Conservation (phyloP, 1,140 invertebrate species). For the Mya arenaria region DNA sequence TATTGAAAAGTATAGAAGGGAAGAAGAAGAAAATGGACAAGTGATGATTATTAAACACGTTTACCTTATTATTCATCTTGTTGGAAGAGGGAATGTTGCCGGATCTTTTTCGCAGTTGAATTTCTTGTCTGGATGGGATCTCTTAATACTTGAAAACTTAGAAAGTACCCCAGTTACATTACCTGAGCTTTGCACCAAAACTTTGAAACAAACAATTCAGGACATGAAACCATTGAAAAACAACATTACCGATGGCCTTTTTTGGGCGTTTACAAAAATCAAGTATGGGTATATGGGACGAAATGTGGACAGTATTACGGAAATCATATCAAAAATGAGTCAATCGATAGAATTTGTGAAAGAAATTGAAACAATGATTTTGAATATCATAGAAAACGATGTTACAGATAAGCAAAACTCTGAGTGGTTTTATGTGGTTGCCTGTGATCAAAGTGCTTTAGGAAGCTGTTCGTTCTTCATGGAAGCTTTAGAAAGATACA, state of each 20-base stretch:
- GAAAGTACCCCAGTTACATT: conserved; percentile 44
- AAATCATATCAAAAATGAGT: conserved; percentile 38
- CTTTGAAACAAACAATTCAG: conserved; percentile 44
- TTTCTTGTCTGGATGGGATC: conserved; percentile 61
- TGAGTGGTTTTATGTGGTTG: conserved; percentile 34
- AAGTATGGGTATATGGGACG: conserved; percentile 50
- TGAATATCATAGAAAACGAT: not conserved
- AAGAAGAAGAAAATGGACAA: not conserved
- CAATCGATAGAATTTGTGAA: conserved; percentile 31
- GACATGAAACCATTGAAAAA: conserved; percentile 37
- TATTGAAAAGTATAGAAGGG: conserved; percentile 54
- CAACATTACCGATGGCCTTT: conserved; percentile 50
- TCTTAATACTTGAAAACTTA: conserved; percentile 60
- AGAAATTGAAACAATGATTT: conserved; percentile 45
- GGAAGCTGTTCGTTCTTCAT: conserved; percentile 6
- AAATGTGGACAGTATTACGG: conserved; percentile 45
- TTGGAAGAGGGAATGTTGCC: too few species aligned
- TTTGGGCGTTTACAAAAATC: conserved; percentile 67
- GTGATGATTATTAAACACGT: not conserved
- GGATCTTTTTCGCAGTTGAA: conserved; percentile 61
- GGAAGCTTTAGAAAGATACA: conserved; percentile 34
- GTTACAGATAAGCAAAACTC: not conserved
- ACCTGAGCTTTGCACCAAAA: conserved; percentile 5
- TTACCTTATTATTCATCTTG: not conserved
- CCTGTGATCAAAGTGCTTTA: conserved; percentile 22